Evolutionary conservation across 2,888 invertebrate genomes (phyloP), one percentile per base, ranked within the genome.

Genomic region (Pheosia gnoma): DNA sequence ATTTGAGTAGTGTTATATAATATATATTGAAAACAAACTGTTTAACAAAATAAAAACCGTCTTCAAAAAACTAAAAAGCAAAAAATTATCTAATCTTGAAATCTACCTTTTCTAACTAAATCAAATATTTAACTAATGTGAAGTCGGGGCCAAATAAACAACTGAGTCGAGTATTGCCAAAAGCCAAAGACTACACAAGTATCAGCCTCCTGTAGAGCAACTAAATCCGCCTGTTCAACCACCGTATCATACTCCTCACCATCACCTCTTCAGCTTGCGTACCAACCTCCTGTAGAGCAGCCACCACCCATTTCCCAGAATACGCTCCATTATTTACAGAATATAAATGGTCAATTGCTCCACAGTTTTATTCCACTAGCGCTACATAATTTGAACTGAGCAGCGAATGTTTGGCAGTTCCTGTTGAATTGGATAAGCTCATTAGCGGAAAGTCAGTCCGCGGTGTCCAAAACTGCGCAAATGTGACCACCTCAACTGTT

Each of bases 321-420:
- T 25, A 25, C 59, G 8, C 56, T 58, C 49, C 58, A 61, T 36
- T 57, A 65, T 5, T 9, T 49, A 25, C 51, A 25, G 13, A 51
- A 51, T 9, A 8, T n/a, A 10, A 51, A 51, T 25, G 25, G 51
- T 3, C 51, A 51, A 8, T 51, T 25, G 5, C 51, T 51, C 0
- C 51, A 51, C n/a, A 47, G n/a, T 47, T 11, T 47, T 11, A n/a
- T n/a, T n/a, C 47, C n/a, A 5, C 47, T n/a, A 47, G 11, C 47
- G 5, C 47, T 47, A n/a, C 47, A 47, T 25, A 51, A 51, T 51
- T 51, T 51, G 25, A 51, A 51, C 13, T 3, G 13, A 25, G 25
- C 51, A 51, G 25, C 51, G 25, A 51, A 51, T 25, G 51, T 51
- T 13, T 25, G 13, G 51, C 25, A 51, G 51, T 13, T 51, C 8